A percentile compares a stretch with the other conserved stretches of the same genome.
Evolutionary conservation across 2,113 vertebrate species (phyloP).

Genomic region (Boulengeromyrus knoepffleri): DNA sequence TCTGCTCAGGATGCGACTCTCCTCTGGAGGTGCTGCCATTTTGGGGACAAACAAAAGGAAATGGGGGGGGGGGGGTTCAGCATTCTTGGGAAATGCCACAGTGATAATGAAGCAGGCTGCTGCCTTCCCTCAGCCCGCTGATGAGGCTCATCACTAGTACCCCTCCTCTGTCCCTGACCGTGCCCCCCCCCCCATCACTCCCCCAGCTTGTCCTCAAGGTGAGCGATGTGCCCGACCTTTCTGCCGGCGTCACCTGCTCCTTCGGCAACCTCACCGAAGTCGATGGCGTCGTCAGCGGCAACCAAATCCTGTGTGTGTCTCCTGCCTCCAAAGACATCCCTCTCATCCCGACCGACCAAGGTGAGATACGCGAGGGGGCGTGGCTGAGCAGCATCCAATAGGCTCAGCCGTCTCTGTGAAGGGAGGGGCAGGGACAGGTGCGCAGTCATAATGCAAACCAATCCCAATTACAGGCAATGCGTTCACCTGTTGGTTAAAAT

Average conservation of each 20-base stretch:
- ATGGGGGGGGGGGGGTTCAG: neutral
- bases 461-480: neutral
- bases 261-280: slow-evolving; percentile 93
- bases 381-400: neutral
- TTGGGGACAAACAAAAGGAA: neutral
- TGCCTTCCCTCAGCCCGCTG: slow-evolving; percentile 42
- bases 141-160: slow-evolving; percentile 15
- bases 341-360: slow-evolving; percentile 84
- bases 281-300: slow-evolving; percentile 80
- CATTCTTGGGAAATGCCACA: slow-evolving; percentile 51
- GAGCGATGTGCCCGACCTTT: slow-evolving; percentile 83
- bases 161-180: too few species aligned
- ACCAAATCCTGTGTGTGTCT: slow-evolving; percentile 80
- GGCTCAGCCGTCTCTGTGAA: neutral
- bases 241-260: slow-evolving; percentile 78
- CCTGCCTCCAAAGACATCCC: slow-evolving; percentile 86
- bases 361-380: slow-evolving; percentile 47
- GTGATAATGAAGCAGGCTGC: slow-evolving; percentile 58
- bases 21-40: neutral
- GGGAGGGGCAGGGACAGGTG: neutral
- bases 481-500: neutral
- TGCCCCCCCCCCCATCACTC: neutral
- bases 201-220: slow-evolving; percentile 82
- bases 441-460: neutral
- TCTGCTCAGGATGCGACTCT: neutral